Conservation (phyloP, 2,113 vertebrate species). For the Malurus elegans region DNA sequence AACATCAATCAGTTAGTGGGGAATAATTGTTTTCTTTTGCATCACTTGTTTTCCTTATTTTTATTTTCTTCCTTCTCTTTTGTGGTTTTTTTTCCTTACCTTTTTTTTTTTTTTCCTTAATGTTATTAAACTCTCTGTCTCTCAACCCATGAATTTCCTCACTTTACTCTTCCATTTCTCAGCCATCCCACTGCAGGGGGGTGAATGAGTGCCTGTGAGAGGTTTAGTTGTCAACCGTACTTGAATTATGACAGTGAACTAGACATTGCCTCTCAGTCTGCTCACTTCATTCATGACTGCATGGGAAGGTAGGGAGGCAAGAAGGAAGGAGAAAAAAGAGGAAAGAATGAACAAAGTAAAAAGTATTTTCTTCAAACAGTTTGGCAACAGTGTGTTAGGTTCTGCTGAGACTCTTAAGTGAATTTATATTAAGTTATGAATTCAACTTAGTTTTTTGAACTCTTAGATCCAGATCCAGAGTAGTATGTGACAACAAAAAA, state of each 20-base stretch:
- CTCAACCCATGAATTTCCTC: not conserved
- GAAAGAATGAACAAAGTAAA: not conserved
- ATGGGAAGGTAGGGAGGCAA: not conserved
- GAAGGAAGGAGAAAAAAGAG: not conserved
- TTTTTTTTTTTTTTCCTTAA: not conserved
- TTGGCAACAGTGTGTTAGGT: not conserved
- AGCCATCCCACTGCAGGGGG: not conserved
- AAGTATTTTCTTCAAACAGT: not conserved
- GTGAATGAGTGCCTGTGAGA: not conserved
- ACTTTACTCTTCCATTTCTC: not conserved
- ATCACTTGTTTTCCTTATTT: not conserved
- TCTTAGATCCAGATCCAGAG: not conserved
- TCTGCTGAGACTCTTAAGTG: not conserved
- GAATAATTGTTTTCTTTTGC: not conserved
- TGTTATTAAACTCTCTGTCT: not conserved
- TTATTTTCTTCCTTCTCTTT: not conserved
- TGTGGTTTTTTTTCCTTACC: fast-evolving
- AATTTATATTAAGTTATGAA: not conserved
- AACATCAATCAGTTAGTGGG: fast-evolving
- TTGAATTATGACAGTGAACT: not conserved
- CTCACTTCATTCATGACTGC: not conserved
- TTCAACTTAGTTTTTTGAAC: not conserved
- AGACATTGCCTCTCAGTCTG: not conserved
- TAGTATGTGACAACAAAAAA: not conserved
- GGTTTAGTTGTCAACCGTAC: not conserved